These are phyloP conservation scores for Carollia perspicillata DNA, from an alignment of 2,113 vertebrate genomes.

Conservation along the genomic window DNA sequence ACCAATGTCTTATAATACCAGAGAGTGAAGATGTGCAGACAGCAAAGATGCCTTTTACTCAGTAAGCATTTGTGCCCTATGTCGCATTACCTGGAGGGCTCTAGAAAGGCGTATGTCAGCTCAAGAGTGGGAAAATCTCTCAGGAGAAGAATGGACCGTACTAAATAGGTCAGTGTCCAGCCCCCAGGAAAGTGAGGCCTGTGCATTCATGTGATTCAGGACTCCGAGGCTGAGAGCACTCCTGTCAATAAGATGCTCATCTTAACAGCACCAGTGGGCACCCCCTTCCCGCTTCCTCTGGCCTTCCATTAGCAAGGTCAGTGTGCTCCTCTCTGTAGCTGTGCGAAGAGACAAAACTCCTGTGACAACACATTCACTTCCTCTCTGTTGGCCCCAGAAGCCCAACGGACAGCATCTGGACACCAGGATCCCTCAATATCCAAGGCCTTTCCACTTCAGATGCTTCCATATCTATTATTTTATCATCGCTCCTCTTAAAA, in stretches of 20 bases:
- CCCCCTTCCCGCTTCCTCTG: not conserved
- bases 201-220: not conserved
- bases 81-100: not conserved
- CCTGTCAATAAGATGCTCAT: not conserved
- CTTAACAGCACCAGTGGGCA: fast-evolving
- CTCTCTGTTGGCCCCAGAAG: not conserved
- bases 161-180: constrained; percentile 45
- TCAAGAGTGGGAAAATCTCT: not conserved
- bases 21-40: not conserved
- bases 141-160: constrained; percentile 15
- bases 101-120: not conserved
- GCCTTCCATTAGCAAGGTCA: not conserved
- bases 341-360: not conserved
- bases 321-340: not conserved
- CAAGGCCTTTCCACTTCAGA: not conserved
- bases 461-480: not conserved
- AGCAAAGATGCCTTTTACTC: not conserved
- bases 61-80: not conserved
- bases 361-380: not conserved
- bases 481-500: not conserved
- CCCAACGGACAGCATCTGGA: fast-evolving
- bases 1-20: not conserved
- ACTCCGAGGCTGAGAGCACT: not conserved
- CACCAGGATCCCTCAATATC: not conserved
- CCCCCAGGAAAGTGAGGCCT: not conserved